Percentiles rank a stretch among this genome's conserved stretches.
phyloP scores from a whole-genome alignment of 2,888 invertebrate species.

The Tridacna gigas region DNA sequence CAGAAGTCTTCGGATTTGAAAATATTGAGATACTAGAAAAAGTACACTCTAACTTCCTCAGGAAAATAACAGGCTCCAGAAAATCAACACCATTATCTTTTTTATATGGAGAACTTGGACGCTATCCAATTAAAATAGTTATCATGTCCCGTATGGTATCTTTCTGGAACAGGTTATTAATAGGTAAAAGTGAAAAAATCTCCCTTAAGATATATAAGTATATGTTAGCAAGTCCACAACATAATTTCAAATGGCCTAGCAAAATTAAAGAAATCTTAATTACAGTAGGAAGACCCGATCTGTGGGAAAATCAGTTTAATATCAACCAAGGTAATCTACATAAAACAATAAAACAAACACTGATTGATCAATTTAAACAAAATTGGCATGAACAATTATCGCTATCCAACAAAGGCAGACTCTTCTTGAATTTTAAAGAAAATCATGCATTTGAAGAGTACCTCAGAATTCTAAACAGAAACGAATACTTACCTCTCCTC shows the following conservation, averaged over 20 bases:
- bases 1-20: neutral
- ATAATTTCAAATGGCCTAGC: neutral
- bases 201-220: too few relatives aligned
- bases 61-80: neutral
- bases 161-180: too few relatives aligned
- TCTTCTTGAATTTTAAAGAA: too few relatives aligned
- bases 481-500: too few relatives aligned
- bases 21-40: conserved; percentile 2
- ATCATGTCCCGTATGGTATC: too few relatives aligned
- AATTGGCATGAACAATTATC: neutral
- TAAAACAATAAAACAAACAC: neutral
- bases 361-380: neutral
- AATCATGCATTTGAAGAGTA: too few relatives aligned
- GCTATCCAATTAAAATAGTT: too few relatives aligned
- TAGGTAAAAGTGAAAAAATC: too few relatives aligned
- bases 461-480: too few relatives aligned
- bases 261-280: neutral
- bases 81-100: conserved; percentile 22
- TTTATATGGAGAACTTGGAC: conserved; percentile 21
- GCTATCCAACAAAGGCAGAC: too few relatives aligned
- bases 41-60: conserved; percentile 6
- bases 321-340: neutral
- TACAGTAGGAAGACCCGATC: neutral
- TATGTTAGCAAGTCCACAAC: neutral
- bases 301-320: neutral